These are phyloP conservation scores for Gonatopus flavifemur DNA, from an alignment of 1,140 invertebrate genomes.

Conservation along the genomic window DNA sequence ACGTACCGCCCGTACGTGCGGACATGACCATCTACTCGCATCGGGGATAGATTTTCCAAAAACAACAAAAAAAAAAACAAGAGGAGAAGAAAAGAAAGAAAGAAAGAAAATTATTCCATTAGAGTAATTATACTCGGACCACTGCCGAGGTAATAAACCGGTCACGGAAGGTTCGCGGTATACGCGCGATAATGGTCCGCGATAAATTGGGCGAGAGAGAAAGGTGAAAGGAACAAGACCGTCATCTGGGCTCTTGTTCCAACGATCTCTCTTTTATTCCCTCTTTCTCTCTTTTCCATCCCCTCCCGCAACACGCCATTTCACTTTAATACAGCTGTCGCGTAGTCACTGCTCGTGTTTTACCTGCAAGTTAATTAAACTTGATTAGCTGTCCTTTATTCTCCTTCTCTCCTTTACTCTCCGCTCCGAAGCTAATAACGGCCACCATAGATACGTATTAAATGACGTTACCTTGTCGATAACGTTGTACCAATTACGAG, in stretches of 20 bases:
- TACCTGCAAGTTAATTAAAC: no score
- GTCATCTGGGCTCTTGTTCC: slow-evolving; percentile 37
- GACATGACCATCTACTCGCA: slow-evolving; percentile 1
- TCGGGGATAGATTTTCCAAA: slow-evolving; percentile 33
- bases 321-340: slow-evolving; percentile 29
- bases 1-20: slow-evolving; percentile 3
- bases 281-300: not conserved
- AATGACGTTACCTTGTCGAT: no score
- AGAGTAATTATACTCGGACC: slow-evolving; percentile 45
- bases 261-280: not conserved
- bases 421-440: no score
- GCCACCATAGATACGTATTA: no score
- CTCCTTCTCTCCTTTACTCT: no score
- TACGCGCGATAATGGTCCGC: slow-evolving; percentile 34
- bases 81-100: not conserved
- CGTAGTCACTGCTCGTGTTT: no score
- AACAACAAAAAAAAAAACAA: not conserved
- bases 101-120: slow-evolving; percentile 39
- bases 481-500: no score
- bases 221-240: no score
- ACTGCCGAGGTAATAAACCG: slow-evolving; percentile 40
- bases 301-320: slow-evolving; percentile 5
- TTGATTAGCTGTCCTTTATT: no score
- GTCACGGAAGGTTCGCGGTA: slow-evolving; percentile 38
- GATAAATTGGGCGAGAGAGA: slow-evolving; percentile 41